Evolutionary conservation across 2,888 invertebrate genomes (phyloP).

Genomic region (Pheosia gnoma): DNA sequence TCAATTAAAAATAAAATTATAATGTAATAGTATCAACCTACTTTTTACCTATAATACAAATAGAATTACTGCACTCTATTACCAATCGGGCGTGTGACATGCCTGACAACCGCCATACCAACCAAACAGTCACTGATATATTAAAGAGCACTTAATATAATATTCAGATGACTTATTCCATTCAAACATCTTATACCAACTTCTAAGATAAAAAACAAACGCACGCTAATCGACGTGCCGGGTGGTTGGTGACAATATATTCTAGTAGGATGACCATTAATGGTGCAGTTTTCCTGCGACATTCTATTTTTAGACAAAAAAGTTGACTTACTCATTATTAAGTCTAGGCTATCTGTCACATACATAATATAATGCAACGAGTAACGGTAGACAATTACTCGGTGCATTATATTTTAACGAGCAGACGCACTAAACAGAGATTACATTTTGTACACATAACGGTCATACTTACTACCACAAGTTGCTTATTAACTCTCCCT

Average conservation of each 20-base stretch:
- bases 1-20: too few relatives aligned
- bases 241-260: constrained; percentile 15
- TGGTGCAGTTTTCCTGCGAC: not conserved
- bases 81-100: not conserved
- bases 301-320: not conserved
- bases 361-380: too few relatives aligned
- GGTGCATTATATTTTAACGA: too few relatives aligned
- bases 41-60: too few relatives aligned
- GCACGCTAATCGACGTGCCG: constrained; percentile 2
- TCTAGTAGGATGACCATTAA: not conserved
- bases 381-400: too few relatives aligned
- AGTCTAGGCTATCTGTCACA: too few relatives aligned
- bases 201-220: constrained; percentile 7
- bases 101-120: constrained; percentile 2
- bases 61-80: not conserved
- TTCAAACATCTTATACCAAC: constrained; percentile 1
- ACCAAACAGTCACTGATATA: constrained; percentile 4
- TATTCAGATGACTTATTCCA: constrained; percentile 8
- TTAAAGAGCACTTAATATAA: constrained; percentile 4
- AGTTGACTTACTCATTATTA: too few relatives aligned
- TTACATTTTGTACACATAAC: too few relatives aligned
- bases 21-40: too few relatives aligned
- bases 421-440: too few relatives aligned
- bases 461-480: not conserved
- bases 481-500: not conserved